Evolutionary conservation across 2,888 invertebrate species (phyloP), one percentile per base, ranked within the genome.

Genomic region (Lasiommata megera): DNA sequence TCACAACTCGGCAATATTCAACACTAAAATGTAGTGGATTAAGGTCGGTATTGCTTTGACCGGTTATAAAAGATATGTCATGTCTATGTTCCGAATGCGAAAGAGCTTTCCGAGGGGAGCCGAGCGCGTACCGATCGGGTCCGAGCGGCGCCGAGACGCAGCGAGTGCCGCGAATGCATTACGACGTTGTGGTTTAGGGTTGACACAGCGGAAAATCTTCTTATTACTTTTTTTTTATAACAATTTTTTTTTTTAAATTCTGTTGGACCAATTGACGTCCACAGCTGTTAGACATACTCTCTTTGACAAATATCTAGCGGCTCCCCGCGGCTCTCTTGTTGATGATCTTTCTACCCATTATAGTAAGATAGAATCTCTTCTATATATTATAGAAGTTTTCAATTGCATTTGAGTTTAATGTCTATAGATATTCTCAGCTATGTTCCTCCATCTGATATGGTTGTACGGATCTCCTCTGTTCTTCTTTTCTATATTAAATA

Each of bases 71-170:
- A 78, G 83, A 83, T 84, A 82, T 80, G 84, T 84, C 83, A 84
- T 80, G 84, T 77, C 77, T 79, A 69, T 72, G 81, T 79, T 82
- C 80, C 80, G 84, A 82, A 83, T 85, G 82, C 73, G 84, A 85
- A 83, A 84, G 83, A 84, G 86, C 84, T 85, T 82, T 76, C 85
- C 88, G 89, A 87, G 74, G 62, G 62, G 60, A 65, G 72, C 85
- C 89, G 89, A 89, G 77, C 82, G 78, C 73, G 80, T 89, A 89
- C 89, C 88, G 89, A 89, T 89, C 89, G 79, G 82, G 86, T 78
- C 88, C 88, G 89, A 89, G 75, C 70, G 85, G 81, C 84, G 86
- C 88, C 89, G 89, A 90, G 82, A 77, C 80, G 77, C 78, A 69
- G 81, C 84, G 84, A 85, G 80, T 71, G 79, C 79, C 79, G 78